Conservation (phyloP, 1,140 invertebrate species). For the Danaus melanippus region DNA sequence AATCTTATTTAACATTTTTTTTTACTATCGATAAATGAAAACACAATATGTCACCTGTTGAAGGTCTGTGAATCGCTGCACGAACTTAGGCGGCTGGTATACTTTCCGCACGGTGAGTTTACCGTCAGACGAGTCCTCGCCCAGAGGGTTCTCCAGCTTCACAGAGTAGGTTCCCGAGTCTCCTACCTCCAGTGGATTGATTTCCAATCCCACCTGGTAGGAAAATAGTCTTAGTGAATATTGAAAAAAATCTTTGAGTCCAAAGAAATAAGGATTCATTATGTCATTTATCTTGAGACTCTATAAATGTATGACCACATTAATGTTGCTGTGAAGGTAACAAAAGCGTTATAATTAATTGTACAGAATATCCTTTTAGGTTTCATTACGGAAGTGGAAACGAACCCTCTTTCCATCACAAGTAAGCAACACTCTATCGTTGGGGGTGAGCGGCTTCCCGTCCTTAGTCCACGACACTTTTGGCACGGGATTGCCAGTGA, state of each 20-base stretch:
- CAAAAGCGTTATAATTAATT: background rate
- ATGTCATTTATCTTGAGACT: no score
- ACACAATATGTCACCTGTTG: constrained; percentile 77
- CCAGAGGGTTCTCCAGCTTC: constrained; percentile 81
- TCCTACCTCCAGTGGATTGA: constrained; percentile 78
- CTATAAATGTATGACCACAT: no score
- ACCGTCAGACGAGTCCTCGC: constrained; percentile 78
- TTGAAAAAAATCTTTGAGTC: no score
- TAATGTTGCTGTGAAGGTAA: no score
- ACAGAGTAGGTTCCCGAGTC: constrained; percentile 87
- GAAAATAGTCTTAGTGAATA: background rate
- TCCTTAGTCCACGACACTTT: constrained; percentile 89
- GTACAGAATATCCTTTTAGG: background rate
- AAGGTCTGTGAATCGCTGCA: constrained; percentile 86
- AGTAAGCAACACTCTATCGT: constrained; percentile 78
- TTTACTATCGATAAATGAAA: no score
- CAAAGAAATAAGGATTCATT: no score
- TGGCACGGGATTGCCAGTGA: constrained; percentile 90
- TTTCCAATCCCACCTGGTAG: constrained; percentile 79
- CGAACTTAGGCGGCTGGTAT: constrained; percentile 85
- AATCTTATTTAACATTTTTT: no score
- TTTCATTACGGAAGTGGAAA: background rate
- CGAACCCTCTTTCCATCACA: constrained; percentile 85
- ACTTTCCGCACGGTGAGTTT: constrained; percentile 84
- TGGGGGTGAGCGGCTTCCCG: constrained; percentile 76